These are phyloP conservation scores for Brachylomia viminalis DNA, from an alignment of 2,888 invertebrate species.

Conservation along the genomic window DNA sequence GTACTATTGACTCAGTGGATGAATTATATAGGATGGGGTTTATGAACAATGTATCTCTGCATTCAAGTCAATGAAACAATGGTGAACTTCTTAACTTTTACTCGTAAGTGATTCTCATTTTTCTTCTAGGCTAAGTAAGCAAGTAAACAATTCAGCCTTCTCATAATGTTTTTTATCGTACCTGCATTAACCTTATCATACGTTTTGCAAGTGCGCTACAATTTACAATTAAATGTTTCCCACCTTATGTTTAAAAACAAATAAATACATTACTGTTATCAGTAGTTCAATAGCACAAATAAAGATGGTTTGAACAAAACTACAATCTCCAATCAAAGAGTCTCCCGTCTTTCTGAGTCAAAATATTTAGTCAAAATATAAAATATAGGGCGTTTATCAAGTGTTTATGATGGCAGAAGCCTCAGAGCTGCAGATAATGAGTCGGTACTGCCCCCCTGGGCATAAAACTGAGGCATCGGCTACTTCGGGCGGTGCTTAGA, in stretches of 20 bases:
- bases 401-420: slow-evolving; percentile 49
- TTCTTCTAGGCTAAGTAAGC: not conserved
- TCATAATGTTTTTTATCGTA: not conserved
- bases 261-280: too few relatives aligned
- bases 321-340: not conserved
- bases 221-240: not conserved
- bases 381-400: slow-evolving; percentile 65
- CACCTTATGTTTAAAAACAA: not conserved
- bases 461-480: slow-evolving; percentile 39
- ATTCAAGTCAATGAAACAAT: not conserved
- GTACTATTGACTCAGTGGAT: not conserved
- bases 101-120: not conserved
- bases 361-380: slow-evolving; percentile 58
- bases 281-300: not conserved
- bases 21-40: slow-evolving; percentile 13
- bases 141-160: not conserved
- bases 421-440: slow-evolving; percentile 72
- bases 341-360: slow-evolving; percentile 8
- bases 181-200: not conserved
- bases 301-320: not conserved
- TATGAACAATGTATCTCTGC: not conserved
- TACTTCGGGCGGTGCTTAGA: slow-evolving; percentile 12
- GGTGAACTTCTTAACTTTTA: not conserved
- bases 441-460: slow-evolving; percentile 69
- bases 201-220: not conserved